Percentiles rank a stretch among this genome's conserved stretches.
phyloP scores from a whole-genome alignment of 2,888 invertebrate genomes.

The Petrolisthes cinctipes region DNA sequence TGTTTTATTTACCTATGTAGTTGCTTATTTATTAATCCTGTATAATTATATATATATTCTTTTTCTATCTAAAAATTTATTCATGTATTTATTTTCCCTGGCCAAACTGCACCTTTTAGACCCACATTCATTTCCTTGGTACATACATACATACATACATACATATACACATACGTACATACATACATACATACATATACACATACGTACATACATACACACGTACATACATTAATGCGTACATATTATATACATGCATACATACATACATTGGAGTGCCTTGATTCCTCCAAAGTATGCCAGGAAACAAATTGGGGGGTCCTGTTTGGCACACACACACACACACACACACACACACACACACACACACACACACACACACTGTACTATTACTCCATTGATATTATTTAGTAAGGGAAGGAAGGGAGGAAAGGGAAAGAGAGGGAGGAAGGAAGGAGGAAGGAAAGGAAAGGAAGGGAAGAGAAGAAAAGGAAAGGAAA shows the following conservation, averaged over 20 bases:
- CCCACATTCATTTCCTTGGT: too few relatives aligned
- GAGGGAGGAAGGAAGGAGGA: background rate
- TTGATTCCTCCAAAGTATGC: too few relatives aligned
- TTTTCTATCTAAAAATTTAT: too few relatives aligned
- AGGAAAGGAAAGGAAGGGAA: background rate
- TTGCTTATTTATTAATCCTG: background rate
- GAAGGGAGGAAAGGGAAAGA: background rate
- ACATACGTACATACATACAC: background rate
- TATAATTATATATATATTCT: too few relatives aligned
- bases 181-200: background rate
- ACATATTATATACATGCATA: slow-evolving; percentile 7
- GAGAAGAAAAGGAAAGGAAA: background rate
- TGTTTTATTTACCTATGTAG: background rate
- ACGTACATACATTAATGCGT: background rate
- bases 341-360: slow-evolving; percentile 14
- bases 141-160: background rate
- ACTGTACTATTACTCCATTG: background rate
- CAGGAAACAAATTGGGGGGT: background rate
- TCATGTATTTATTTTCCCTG: too few relatives aligned
- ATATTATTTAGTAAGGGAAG: background rate
- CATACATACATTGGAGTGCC: background rate
- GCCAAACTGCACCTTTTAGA: too few relatives aligned
- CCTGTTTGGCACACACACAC: background rate
- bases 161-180: background rate
- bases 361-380: slow-evolving; percentile 11